These are phyloP conservation scores for Meghimatium bilineatum DNA, from an alignment of 2,888 invertebrate genomes.

Conservation along the genomic window DNA sequence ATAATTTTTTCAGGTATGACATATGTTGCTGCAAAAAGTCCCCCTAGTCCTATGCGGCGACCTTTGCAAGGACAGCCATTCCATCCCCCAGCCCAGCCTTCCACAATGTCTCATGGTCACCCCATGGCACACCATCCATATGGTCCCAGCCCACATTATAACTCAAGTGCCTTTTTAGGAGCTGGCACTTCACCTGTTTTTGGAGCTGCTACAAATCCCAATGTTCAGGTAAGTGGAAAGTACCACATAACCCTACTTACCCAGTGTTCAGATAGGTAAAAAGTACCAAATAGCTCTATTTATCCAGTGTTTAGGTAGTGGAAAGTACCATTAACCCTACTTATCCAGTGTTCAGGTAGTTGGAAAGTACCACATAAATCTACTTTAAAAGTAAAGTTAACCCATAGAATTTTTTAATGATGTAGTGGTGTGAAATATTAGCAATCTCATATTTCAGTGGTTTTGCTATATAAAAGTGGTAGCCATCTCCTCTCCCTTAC, in stretches of 20 bases:
- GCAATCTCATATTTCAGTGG: too few species aligned
- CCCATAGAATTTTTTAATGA: too few species aligned
- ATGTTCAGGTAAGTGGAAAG: conserved; percentile 51
- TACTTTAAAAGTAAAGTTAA: too few species aligned
- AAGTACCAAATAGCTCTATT: too few species aligned
- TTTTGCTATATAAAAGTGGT: too few species aligned
- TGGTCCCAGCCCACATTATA: conserved; percentile 44
- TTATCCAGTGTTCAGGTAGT: too few species aligned
- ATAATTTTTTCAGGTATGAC: conserved; percentile 63
- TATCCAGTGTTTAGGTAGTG: too few species aligned
- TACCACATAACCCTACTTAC: neutral
- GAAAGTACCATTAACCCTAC: too few species aligned
- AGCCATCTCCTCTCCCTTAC: too few species aligned
- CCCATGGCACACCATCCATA: conserved; percentile 55
- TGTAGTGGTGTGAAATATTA: too few species aligned
- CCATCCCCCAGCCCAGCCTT: conserved; percentile 55
- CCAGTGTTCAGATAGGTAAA: too few species aligned
- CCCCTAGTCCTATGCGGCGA: conserved; percentile 82
- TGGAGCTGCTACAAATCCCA: conserved; percentile 38
- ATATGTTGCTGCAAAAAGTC: conserved; percentile 77
- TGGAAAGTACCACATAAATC: too few species aligned
- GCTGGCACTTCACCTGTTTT: conserved; percentile 72
- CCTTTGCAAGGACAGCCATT: conserved; percentile 53
- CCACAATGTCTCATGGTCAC: conserved; percentile 34
- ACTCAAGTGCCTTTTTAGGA: conserved; percentile 52